phyloP scores from a whole-genome alignment of 2,797 vertebrate genomes.

The Parambassis ranga region DNA sequence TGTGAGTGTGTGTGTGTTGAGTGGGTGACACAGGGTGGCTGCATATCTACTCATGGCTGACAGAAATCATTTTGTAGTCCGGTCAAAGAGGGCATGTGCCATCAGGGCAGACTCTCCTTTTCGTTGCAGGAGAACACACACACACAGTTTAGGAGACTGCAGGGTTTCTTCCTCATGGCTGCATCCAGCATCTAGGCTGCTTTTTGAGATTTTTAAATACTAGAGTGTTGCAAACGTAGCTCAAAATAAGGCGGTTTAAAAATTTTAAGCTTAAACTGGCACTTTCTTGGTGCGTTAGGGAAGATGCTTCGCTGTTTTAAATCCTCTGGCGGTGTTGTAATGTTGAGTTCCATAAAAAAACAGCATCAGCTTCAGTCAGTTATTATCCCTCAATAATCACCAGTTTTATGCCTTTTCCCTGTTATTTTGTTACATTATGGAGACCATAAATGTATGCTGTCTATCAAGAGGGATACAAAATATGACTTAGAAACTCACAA shows the following conservation, averaged over 20 bases:
- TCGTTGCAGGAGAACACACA: conserved; percentile 30
- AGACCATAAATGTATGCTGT: not conserved
- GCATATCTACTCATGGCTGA: conserved; percentile 26
- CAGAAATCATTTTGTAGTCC: conserved; percentile 52
- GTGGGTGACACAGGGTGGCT: conserved; percentile 8
- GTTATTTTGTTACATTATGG: not conserved
- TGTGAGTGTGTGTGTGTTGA: conserved; percentile 6
- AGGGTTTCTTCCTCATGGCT: conserved; percentile 29
- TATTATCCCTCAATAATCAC: conserved; percentile 12
- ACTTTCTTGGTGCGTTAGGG: conserved; percentile 1
- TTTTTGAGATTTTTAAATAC: conserved; percentile 50
- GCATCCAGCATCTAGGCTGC: conserved; percentile 20
- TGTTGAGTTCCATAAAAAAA: not conserved
- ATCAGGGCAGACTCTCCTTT: conserved; percentile 28
- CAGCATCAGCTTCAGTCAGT: not conserved
- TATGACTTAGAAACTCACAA: not conserved
- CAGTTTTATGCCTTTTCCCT: not conserved
- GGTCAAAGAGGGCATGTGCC: conserved; percentile 48
- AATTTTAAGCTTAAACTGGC: conserved; percentile 20
- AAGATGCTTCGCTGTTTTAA: conserved; percentile 11
- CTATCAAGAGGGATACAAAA: not conserved
- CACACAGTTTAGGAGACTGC: conserved; percentile 38
- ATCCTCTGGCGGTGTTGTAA: conserved; percentile 22
- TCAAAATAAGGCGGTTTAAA: conserved; percentile 50
- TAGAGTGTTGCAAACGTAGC: conserved; percentile 1